These are phyloP conservation scores for Morus bassanus DNA, from an alignment of 2,797 vertebrate genomes.

Conservation along the genomic window DNA sequence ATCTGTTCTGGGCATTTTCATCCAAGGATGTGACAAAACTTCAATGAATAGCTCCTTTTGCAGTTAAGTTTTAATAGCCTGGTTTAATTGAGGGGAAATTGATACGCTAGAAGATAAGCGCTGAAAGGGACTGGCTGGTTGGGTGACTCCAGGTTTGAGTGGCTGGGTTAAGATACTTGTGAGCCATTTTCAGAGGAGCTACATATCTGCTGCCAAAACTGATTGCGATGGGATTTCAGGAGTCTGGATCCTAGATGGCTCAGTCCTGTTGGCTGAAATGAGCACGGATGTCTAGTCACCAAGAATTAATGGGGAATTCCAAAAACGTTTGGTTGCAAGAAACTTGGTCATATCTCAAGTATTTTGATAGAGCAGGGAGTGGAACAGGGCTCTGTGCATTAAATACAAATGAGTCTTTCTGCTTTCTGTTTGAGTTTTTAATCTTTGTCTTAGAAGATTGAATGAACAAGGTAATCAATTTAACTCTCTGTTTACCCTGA, in stretches of 20 bases:
- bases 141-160: not conserved
- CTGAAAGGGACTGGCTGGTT: not conserved
- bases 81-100: conserved; percentile 59
- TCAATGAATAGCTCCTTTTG: conserved; percentile 44
- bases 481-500: not conserved
- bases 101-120: conserved; percentile 17
- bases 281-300: not conserved
- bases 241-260: not conserved
- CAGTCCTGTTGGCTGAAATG: not conserved
- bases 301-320: not conserved
- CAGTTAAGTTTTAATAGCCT: conserved; percentile 34
- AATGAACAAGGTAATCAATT: not conserved
- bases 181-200: not conserved
- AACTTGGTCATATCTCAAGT: not conserved
- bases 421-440: not conserved
- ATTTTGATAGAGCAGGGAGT: not conserved
- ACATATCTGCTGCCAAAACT: not conserved
- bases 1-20: conserved; percentile 23
- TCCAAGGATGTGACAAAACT: conserved; percentile 58
- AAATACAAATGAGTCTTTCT: not conserved
- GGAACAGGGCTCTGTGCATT: not conserved
- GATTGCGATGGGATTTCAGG: not conserved
- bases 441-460: not conserved
- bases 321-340: not conserved
- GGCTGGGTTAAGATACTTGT: not conserved